A percentile compares a stretch with the other conserved stretches of the same genome.
Conservation (phyloP, 2,888 invertebrate species). For the Maniola hyperantus region DNA sequence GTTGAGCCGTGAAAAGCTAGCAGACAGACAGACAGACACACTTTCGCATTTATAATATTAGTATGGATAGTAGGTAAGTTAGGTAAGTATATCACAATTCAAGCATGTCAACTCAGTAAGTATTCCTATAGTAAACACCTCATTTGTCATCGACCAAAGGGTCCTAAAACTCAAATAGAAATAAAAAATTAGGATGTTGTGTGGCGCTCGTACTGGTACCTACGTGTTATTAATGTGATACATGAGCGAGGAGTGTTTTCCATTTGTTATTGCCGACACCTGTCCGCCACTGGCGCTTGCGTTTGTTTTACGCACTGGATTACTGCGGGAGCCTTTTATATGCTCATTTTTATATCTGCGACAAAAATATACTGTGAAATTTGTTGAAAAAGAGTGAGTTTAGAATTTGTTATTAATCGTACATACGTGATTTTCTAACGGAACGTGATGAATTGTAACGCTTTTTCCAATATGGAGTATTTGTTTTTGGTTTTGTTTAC, state of each 20-base stretch:
- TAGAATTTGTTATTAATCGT: constrained; percentile 28
- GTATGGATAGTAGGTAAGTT: too few species aligned
- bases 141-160: not conserved
- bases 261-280: constrained; percentile 27
- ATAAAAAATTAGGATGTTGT: constrained; percentile 7
- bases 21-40: too few species aligned
- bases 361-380: constrained; percentile 18
- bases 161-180: not conserved
- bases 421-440: constrained; percentile 29
- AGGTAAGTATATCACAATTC: too few species aligned
- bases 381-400: constrained; percentile 13
- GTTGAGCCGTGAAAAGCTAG: too few species aligned
- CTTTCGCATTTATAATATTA: too few species aligned
- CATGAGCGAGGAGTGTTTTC: constrained; percentile 19
- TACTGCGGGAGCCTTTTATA: constrained; percentile 4
- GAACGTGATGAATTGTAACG: constrained; percentile 31
- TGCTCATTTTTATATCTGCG: constrained; percentile 7
- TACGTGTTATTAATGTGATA: constrained; percentile 26
- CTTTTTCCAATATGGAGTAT: not conserved
- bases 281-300: constrained; percentile 15
- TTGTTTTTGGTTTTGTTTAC: not conserved
- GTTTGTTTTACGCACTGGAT: constrained; percentile 24
- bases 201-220: not conserved
- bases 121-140: not conserved
- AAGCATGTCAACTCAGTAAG: not conserved